Evolutionary conservation across 2,797 vertebrate species (phyloP).

Genomic region (Rhinoraja longicauda): DNA sequence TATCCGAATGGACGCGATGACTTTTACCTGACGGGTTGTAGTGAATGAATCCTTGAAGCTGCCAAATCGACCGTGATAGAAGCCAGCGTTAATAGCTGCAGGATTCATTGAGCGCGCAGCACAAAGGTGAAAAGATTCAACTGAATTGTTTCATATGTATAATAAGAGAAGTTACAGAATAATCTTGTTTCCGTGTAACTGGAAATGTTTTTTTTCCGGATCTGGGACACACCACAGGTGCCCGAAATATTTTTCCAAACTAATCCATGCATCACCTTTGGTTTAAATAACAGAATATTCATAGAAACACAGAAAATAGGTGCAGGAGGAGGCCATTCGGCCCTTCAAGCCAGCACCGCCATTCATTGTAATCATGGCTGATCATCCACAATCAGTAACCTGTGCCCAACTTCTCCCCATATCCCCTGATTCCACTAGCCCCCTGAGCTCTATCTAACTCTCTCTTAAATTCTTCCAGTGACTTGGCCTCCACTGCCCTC

Average conservation of each 20-base stretch:
- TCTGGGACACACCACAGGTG: background rate
- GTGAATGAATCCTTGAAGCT: background rate
- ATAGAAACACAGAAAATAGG: too few species aligned
- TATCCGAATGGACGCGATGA: slow-evolving; percentile 46
- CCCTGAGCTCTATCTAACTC: too few species aligned
- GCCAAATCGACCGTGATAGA: background rate
- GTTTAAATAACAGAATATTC: background rate
- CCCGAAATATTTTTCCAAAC: background rate
- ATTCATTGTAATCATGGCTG: too few species aligned
- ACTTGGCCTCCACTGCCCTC: too few species aligned
- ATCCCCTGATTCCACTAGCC: too few species aligned
- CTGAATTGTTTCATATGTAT: background rate
- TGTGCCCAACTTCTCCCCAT: too few species aligned
- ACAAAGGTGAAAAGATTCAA: too few species aligned
- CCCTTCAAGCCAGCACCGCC: too few species aligned
- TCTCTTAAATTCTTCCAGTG: too few species aligned
- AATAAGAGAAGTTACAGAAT: background rate
- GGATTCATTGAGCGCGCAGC: too few species aligned
- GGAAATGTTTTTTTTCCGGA: background rate
- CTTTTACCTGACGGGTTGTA: background rate
- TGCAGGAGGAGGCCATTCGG: too few species aligned
- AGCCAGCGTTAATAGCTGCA: background rate
- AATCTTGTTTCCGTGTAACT: background rate
- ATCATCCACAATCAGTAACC: too few species aligned
- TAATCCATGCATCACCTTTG: background rate